Evolutionary conservation across 2,888 invertebrate genomes (phyloP).

Genomic region (Brachypalpus laphriformis): DNA sequence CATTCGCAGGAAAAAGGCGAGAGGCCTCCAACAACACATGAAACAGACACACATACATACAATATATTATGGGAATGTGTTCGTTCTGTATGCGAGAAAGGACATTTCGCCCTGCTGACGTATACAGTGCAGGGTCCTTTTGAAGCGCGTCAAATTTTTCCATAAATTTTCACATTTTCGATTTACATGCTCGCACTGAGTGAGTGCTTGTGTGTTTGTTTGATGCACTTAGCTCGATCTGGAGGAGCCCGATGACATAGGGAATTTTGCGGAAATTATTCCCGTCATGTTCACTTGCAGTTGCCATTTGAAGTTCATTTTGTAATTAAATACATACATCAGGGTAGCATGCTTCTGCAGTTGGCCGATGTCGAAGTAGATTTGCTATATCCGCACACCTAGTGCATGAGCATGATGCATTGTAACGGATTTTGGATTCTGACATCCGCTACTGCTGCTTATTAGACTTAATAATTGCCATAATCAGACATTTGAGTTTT

Average conservation of each 20-base stretch:
- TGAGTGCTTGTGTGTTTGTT: background rate
- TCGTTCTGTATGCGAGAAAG: background rate
- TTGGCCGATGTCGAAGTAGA: background rate
- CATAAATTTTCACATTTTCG: conserved; percentile 13
- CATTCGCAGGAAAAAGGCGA: conserved; percentile 58
- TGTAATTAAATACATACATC: conserved; percentile 23
- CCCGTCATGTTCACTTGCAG: background rate
- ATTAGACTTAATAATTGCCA: background rate
- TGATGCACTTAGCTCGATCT: conserved; percentile 26
- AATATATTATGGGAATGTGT: conserved; percentile 33
- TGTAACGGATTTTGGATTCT: background rate
- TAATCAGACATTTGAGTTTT: background rate
- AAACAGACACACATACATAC: background rate
- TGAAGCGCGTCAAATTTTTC: conserved; percentile 12
- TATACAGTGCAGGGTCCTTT: background rate
- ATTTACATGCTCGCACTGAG: conserved; percentile 19
- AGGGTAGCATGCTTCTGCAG: background rate
- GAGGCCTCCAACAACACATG: conserved; percentile 26
- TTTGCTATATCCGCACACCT: background rate
- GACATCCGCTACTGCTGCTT: background rate
- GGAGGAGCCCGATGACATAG: background rate
- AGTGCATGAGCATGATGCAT: background rate
- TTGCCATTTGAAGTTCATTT: conserved; percentile 24
- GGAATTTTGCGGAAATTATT: conserved; percentile 2
- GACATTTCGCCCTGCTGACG: conserved; percentile 19